phyloP scores from a whole-genome alignment of 1,140 invertebrate species.

The Telenomus remus region DNA sequence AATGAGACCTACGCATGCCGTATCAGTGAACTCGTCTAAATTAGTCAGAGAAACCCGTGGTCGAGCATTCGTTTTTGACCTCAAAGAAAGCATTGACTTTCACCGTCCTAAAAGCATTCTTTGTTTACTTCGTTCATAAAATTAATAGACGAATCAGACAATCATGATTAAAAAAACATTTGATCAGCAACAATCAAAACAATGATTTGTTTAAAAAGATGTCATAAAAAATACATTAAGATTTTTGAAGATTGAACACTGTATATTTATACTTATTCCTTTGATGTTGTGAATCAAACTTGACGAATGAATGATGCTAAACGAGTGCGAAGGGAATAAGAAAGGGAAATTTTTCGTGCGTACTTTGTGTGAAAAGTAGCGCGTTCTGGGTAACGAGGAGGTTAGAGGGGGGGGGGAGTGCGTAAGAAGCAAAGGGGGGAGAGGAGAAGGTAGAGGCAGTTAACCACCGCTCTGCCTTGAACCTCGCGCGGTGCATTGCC shows the following conservation, averaged over 20 bases:
- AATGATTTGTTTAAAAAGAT: too few relatives aligned
- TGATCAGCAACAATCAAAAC: too few relatives aligned
- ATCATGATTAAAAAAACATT: neutral
- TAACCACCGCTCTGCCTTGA: slow-evolving; percentile 75
- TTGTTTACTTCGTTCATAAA: neutral
- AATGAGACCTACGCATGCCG: slow-evolving; percentile 40
- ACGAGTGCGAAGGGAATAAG: slow-evolving; percentile 3
- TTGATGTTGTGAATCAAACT: too few relatives aligned
- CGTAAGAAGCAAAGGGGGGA: slow-evolving; percentile 23
- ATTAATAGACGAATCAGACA: neutral
- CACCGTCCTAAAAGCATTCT: slow-evolving; percentile 42
- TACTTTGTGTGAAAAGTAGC: slow-evolving; percentile 31
- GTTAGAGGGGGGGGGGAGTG: slow-evolving; percentile 6
- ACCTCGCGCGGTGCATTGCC: slow-evolving; percentile 76
- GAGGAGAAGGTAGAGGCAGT: slow-evolving; percentile 62
- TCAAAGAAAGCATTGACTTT: slow-evolving; percentile 49
- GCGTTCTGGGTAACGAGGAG: slow-evolving; percentile 20
- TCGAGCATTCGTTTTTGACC: slow-evolving; percentile 50
- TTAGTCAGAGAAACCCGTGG: slow-evolving; percentile 53
- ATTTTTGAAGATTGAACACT: too few relatives aligned
- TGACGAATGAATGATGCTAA: too few relatives aligned
- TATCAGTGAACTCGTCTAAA: too few relatives aligned
- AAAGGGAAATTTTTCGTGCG: slow-evolving; percentile 15
- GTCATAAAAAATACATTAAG: too few relatives aligned
- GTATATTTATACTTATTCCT: too few relatives aligned